Percentiles rank a stretch among this genome's conserved stretches.
phyloP scores from a whole-genome alignment of 2,888 invertebrate genomes.

The Zhengitettix transpicula region DNA sequence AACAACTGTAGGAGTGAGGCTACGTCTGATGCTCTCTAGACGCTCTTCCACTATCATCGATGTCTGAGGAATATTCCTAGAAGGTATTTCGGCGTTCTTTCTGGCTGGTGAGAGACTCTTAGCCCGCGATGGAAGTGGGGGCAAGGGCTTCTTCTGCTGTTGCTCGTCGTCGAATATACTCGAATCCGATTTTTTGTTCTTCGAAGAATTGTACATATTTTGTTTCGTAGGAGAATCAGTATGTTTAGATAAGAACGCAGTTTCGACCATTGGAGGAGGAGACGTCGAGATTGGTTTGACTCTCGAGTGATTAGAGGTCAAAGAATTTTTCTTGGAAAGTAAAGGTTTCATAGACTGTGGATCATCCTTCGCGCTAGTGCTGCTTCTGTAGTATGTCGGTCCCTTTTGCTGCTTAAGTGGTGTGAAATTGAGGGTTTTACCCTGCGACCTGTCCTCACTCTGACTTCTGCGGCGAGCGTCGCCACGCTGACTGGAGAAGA shows the following conservation, averaged over 20 bases:
- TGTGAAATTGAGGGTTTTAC: too few species aligned
- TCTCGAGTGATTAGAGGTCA: too few species aligned
- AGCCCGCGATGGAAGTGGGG: neutral
- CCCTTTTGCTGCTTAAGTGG: too few species aligned
- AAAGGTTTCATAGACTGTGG: too few species aligned
- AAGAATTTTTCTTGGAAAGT: too few species aligned
- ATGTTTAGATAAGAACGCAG: neutral
- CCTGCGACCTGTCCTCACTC: neutral
- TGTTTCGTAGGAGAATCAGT: too few species aligned
- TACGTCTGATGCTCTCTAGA: neutral
- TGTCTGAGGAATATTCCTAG: neutral
- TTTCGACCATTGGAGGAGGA: neutral
- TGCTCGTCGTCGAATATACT: too few species aligned
- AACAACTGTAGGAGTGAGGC: neutral
- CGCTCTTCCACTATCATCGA: neutral
- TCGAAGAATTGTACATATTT: too few species aligned
- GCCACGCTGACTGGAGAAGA: neutral
- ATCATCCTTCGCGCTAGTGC: too few species aligned
- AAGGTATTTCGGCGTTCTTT: neutral
- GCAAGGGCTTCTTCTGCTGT: neutral
- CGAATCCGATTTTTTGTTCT: too few species aligned
- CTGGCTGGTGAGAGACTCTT: neutral
- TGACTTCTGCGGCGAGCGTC: neutral
- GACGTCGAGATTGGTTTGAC: too few species aligned
- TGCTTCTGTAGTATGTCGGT: too few species aligned